phyloP scores from a whole-genome alignment of 2,113 vertebrate species.

The Pelodiscus sinensis region DNA sequence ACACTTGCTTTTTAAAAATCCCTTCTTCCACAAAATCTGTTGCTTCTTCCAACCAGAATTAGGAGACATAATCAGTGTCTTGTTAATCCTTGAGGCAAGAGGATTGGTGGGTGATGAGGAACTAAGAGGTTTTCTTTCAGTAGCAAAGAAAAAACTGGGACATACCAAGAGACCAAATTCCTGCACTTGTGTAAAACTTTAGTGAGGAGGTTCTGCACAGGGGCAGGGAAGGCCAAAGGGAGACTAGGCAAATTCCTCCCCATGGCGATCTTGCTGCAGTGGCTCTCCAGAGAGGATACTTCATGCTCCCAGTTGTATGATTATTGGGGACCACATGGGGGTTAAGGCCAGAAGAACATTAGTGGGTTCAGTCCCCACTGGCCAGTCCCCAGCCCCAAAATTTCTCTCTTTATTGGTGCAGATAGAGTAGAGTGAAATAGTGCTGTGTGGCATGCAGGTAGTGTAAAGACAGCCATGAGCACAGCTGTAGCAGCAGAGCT shows the following conservation, averaged over 20 bases:
- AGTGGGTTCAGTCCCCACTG: slow-evolving; percentile 26
- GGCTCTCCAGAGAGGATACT: slow-evolving; percentile 48
- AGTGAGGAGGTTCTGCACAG: slow-evolving; percentile 54
- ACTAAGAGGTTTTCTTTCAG: slow-evolving; percentile 7
- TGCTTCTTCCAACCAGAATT: background rate
- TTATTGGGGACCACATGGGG: background rate
- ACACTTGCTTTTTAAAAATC: background rate
- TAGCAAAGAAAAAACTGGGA: slow-evolving; percentile 13
- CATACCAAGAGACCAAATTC: slow-evolving; percentile 34
- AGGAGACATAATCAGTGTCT: background rate
- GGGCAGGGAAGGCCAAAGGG: slow-evolving; percentile 30
- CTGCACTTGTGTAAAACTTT: slow-evolving; percentile 5
- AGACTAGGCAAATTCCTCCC: slow-evolving; percentile 38
- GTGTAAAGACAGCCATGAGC: background rate
- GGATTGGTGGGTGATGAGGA: slow-evolving; percentile 25
- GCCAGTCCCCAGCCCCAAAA: slow-evolving; percentile 56
- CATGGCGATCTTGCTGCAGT: slow-evolving; percentile 39
- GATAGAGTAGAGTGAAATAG: slow-evolving; percentile 27
- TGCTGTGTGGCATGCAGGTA: slow-evolving; percentile 52
- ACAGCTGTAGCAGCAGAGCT: background rate
- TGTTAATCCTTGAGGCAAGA: background rate
- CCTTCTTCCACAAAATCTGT: background rate
- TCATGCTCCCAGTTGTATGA: background rate
- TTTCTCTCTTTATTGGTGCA: slow-evolving; percentile 69
- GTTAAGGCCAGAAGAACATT: background rate